A percentile compares a stretch with the other conserved stretches of the same genome.
Evolutionary conservation across 2,113 vertebrate species (phyloP).

Genomic region (Apteryx owenii): DNA sequence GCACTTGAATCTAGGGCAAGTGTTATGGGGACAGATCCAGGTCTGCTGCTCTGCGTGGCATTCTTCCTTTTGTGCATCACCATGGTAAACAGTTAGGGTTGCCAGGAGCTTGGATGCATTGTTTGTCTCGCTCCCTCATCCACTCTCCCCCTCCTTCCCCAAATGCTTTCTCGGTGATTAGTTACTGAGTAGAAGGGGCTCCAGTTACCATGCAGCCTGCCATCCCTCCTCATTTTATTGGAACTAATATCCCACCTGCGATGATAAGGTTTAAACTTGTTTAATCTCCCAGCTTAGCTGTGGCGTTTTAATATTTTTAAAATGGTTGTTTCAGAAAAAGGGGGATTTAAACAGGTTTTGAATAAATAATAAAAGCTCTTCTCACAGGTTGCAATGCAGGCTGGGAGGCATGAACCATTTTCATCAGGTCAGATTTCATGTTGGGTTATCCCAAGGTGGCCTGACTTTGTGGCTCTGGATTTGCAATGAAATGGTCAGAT

Average conservation of each 20-base stretch:
- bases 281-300: conserved; percentile 76
- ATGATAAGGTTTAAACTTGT: conserved; percentile 71
- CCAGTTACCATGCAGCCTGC: conserved; percentile 64
- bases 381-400: conserved; percentile 57
- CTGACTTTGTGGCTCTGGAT: conserved; percentile 58
- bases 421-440: conserved; percentile 56
- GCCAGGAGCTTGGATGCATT: conserved; percentile 61
- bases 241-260: conserved; percentile 70
- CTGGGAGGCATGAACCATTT: conserved; percentile 55
- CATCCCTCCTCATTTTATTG: conserved; percentile 52
- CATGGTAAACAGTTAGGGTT: conserved; percentile 66
- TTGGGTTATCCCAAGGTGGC: conserved; percentile 70
- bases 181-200: conserved; percentile 61
- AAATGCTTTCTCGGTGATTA: conserved; percentile 74
- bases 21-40: conserved; percentile 30
- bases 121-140: conserved; percentile 41
- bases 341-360: conserved; percentile 72
- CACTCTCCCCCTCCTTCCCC: conserved; percentile 46
- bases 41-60: not conserved
- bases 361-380: conserved; percentile 70
- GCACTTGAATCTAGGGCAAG: conserved; percentile 49
- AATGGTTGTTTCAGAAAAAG: conserved; percentile 64
- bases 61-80: conserved; percentile 66
- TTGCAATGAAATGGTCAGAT: conserved; percentile 57
- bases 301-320: conserved; percentile 76